Evolutionary conservation across 1,140 invertebrate species (phyloP).

Genomic region (Drosophila asahinai): DNA sequence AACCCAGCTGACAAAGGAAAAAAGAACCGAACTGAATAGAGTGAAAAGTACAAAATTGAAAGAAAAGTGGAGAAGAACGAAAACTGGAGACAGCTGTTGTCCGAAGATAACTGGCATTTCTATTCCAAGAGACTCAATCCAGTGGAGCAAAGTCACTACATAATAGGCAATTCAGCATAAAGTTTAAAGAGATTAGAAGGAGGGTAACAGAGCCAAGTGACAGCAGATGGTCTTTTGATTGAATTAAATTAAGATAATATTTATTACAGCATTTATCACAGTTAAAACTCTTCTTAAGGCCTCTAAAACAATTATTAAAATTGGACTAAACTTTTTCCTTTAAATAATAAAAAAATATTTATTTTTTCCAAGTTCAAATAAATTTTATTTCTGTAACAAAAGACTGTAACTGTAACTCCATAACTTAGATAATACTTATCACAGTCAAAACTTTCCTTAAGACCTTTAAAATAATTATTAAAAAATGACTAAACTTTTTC

Average conservation of each 20-base stretch:
- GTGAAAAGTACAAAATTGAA: constrained; percentile 25
- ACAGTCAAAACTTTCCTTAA: too few relatives aligned
- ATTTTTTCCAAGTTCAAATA: too few relatives aligned
- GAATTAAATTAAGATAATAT: background rate
- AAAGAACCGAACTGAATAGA: constrained; percentile 9
- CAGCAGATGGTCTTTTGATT: too few relatives aligned
- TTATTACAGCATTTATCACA: background rate
- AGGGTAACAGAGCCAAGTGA: background rate
- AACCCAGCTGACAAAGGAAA: constrained; percentile 30
- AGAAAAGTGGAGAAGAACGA: constrained; percentile 7
- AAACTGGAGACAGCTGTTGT: constrained; percentile 44
- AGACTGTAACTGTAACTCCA: too few relatives aligned
- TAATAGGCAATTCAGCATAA: constrained; percentile 20
- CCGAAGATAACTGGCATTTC: constrained; percentile 52
- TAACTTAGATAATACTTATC: background rate
- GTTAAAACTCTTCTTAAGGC: too few relatives aligned
- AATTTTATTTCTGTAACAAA: too few relatives aligned
- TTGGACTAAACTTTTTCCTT: too few relatives aligned
- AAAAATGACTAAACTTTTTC: too few relatives aligned
- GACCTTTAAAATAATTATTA: too few relatives aligned
- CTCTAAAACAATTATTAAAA: too few relatives aligned
- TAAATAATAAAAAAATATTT: too few relatives aligned
- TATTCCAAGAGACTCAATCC: constrained; percentile 44
- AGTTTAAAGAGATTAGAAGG: background rate
- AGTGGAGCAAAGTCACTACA: background rate